Base-by-base conservation (phyloP, 2,888 invertebrate genomes). In the Hirtodrosophila alboralis region DNA sequence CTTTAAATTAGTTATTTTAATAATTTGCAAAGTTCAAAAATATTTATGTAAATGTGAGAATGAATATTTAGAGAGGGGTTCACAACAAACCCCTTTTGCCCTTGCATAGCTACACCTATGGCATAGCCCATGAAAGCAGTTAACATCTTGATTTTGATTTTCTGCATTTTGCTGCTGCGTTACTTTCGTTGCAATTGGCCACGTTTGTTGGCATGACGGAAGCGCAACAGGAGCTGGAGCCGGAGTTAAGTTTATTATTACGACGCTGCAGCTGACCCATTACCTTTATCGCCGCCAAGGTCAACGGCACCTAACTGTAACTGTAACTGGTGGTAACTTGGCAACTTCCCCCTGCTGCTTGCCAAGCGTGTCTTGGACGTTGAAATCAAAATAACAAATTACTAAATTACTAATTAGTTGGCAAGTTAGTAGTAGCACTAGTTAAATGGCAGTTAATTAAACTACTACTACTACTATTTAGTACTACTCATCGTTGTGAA, bases 291-390 rank as follows among this genome's bases (percentile, higher is more conserved):
- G 38, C 63, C 16, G 38, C 63, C 80, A 84, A 84, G 83, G 86
- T 84, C 85, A 79, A 81, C 84, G 66, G 64, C 81, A 71, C 57
- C 66, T 72, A 84, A 80, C 77, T 70, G 84, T 71, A 64, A 69
- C 49, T 51, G 51, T 56, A 44, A 41, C 27, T 44, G 43, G 54
- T 53, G 40, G 47, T 53, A 40, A 38, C 56, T 27, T 36, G 54
- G 64, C 67, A 74, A 71, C 66, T 67, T 60, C 52, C 57, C 30
- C 7, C 36, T 52, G 63, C 56, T 47, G 40, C 52, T 66, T 58
- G 23, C n/a, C 12, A 58, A n/a, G 18, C 30, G 37, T 70, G 31
- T 68, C 52, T 84, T 84, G 86, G 86, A 80, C 86, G 71, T 86
- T 77, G 71, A 71, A 45, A 53, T 61, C 65, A 58, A 81, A 70